Conservation (phyloP, 1,140 invertebrate species). For the Latrodectus geometricus region DNA sequence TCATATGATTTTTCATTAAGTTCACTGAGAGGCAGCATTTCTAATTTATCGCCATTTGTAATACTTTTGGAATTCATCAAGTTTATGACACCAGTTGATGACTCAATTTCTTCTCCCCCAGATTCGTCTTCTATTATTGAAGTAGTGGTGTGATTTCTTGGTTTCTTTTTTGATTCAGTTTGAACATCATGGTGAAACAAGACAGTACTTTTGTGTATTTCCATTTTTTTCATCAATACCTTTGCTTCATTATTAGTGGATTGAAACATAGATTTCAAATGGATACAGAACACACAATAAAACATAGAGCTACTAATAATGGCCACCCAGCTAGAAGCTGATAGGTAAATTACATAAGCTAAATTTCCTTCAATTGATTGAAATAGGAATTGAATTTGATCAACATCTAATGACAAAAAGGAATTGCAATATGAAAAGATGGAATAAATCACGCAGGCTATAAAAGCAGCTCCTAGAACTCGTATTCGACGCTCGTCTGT, state of each 20-base stretch:
- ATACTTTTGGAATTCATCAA: neutral
- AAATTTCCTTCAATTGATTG: neutral
- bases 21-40: neutral
- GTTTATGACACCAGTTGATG: neutral
- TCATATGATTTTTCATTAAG: neutral
- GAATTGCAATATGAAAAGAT: neutral
- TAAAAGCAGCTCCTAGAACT: neutral
- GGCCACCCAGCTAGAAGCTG: constrained; percentile 13
- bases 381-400: neutral
- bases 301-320: constrained; percentile 19
- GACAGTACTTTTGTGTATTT: neutral
- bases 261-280: constrained; percentile 36
- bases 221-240: neutral
- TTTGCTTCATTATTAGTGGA: constrained; percentile 17
- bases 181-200: too few relatives aligned
- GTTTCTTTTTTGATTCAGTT: neutral
- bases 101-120: neutral
- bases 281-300: constrained; percentile 37
- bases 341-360: constrained; percentile 1
- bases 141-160: neutral
- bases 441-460: neutral
- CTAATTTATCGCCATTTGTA: neutral
- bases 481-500: neutral
- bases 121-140: neutral
- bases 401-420: neutral